phyloP scores from a whole-genome alignment of 2,888 invertebrate genomes.

The Erebia palarica region DNA sequence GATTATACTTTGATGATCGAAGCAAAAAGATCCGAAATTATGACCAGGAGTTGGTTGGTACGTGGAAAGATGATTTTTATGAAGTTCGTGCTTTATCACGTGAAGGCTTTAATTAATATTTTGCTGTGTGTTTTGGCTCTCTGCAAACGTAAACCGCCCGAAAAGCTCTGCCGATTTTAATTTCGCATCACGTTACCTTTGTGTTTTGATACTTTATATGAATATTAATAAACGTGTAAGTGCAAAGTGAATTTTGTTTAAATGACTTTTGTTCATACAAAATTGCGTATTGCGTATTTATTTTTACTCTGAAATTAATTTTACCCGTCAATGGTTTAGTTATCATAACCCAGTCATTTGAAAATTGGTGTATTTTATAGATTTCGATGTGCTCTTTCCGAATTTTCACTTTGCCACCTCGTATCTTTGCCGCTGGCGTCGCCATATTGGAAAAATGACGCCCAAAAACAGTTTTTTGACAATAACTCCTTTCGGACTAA shows the following conservation, averaged over 20 bases:
- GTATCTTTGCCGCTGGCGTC: no score
- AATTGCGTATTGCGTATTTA: not conserved
- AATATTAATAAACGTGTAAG: conserved; percentile 24
- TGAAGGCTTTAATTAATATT: conserved; percentile 60
- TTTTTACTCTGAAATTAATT: not conserved
- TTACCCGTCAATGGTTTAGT: not conserved
- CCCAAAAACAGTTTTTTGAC: no score
- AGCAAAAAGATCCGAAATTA: conserved; percentile 24
- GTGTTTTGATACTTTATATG: conserved; percentile 15
- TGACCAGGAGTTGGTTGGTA: not conserved
- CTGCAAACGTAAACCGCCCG: conserved; percentile 47
- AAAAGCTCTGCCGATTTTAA: conserved; percentile 51
- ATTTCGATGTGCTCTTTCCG: no score
- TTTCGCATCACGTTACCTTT: conserved; percentile 46
- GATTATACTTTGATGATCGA: no score
- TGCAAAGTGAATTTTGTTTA: conserved; percentile 14
- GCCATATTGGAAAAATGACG: no score
- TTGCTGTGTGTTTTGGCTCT: conserved; percentile 56
- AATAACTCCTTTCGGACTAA: no score
- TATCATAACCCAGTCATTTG: no score
- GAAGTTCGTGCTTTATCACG: conserved; percentile 59
- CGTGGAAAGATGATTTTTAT: conserved; percentile 46
- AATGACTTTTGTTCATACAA: not conserved
- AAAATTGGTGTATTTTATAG: no score
- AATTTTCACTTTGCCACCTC: no score